Base-by-base conservation (phyloP, 2,888 invertebrate genomes). In the Bruchidius siliquastri region DNA sequence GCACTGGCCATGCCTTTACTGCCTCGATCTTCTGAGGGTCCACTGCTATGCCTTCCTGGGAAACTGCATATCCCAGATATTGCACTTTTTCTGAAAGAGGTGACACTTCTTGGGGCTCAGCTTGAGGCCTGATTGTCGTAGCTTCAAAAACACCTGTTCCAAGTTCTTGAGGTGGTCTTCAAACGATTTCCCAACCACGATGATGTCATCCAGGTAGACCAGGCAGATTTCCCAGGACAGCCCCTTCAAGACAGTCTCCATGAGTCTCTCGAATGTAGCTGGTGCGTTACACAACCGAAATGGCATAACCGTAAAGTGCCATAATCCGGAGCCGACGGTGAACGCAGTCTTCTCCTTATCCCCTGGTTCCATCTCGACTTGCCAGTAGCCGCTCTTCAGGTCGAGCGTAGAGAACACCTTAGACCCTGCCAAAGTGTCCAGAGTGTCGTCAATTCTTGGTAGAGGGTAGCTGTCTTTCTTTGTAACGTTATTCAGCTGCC, bases 151-250 rank as follows among this genome's bases (percentile, higher is more conserved):
- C 13, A 72, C 72, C 30, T 72, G 22, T 21, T 49, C 2, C 66
- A 72, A 70, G 26, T 73, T 73, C 68, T 21, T 73, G 20, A 73
- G 30, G 69, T 73, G 67, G 26, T 73, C 70, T 20, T 73, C 67
- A 4, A 49, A 73, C 3, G 32, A n/a, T 0, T 69, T 72, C 21
- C 67, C 72, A 1, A 72, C 72, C 22, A 70, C 73, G 22, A 73
- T 70, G 18, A 73, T 73, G 68, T 71, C 73, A 22, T 73, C 68
- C 4, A 73, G 66, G 30, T 72, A n/a, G n/a, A n/a, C n/a, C n/a
- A n/a, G n/a, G n/a, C n/a, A n/a, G n/a, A n/a, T n/a, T n/a, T n/a
- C n/a, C n/a, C n/a, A n/a, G n/a, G n/a, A n/a, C 66, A 21, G 69
- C 72, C 72, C 68, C 21, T 3, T 6, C 20, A 67, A 13, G 4